Evolutionary conservation across 2,888 invertebrate species (phyloP), one percentile per base, ranked within the genome.

Genomic region (Noctua janthina): DNA sequence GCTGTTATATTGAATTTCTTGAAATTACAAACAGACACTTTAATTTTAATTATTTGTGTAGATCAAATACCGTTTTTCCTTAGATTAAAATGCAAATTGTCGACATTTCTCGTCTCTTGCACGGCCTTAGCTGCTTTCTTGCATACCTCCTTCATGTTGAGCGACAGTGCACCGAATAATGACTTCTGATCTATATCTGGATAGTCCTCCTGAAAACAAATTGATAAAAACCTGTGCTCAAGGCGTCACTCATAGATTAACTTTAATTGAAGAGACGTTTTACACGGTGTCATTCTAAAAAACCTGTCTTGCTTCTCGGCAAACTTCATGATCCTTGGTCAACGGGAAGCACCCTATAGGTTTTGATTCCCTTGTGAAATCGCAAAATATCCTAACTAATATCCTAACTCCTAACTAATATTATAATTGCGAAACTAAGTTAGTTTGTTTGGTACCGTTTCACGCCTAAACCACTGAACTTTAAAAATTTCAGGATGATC

Each of bases 141-240:
- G 67, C 95, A 95, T 0, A 96, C 92, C 1, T 91, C 91, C 67
- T 93, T 94, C 95, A 96, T 95, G 5, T 95, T 95, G 0, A 89
- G 90, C 0, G 93, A 93, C 3, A 96, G 78, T 0, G 81, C 83
- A 0, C 91, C 89, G 66, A 96, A 96, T 66, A 90, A 89, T 0
- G 88, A 86, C 3, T 90, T 91, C 51, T 89, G 86, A 15, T 91
- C 91, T 0, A 75, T 0, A 0, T 80, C 83, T 0, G 79, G 69
- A 0, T 88, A 81, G 8, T 91, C 88, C 23, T 91, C 90, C 93
- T 93, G 76, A 4, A 46, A 68, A n/a, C n/a, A 68, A 64, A 64
- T 35, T 4, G 64, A n/a, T n/a, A 59, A 59, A 59, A n/a, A 5
- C 59, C 59, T n/a, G 59, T 59, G n/a, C 5, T 59, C n/a, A 59